A percentile compares a stretch with the other conserved stretches of the same genome.
Evolutionary conservation across 2,888 invertebrate genomes (phyloP).

Genomic region (Zaprionus lineosus): DNA sequence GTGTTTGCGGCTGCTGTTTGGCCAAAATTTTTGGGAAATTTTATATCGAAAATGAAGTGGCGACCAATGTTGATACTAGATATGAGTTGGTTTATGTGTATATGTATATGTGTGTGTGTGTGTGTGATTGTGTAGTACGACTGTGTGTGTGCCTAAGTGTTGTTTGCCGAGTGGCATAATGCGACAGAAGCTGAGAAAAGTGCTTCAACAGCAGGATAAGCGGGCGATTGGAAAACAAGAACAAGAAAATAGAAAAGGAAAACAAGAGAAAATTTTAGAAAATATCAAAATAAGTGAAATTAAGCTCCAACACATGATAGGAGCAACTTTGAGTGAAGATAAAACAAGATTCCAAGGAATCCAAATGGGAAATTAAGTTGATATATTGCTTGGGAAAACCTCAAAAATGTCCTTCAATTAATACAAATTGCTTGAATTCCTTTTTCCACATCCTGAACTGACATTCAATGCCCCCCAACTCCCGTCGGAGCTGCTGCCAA

Average conservation of each 20-base stretch:
- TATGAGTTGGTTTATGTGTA: slow-evolving; percentile 3
- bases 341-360: no score
- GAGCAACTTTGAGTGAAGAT: no score
- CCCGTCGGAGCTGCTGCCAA: slow-evolving; percentile 55
- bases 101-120: slow-evolving; percentile 9
- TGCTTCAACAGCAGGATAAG: slow-evolving; percentile 8
- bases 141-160: slow-evolving; percentile 9
- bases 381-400: slow-evolving; percentile 16
- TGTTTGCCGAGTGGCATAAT: slow-evolving; percentile 56
- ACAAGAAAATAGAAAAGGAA: background rate
- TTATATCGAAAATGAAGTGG: slow-evolving; percentile 71
- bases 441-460: background rate
- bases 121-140: slow-evolving; percentile 4
- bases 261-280: no score
- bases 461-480: no score
- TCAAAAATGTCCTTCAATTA: slow-evolving; percentile 57
- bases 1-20: slow-evolving; percentile 75
- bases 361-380: slow-evolving; percentile 15
- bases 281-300: no score
- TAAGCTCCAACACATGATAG: no score
- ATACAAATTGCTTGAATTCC: slow-evolving; percentile 53
- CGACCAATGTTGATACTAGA: slow-evolving; percentile 30
- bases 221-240: slow-evolving; percentile 16
- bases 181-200: slow-evolving; percentile 28
- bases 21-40: slow-evolving; percentile 56